A percentile compares a stretch with the other conserved stretches of the same genome.
Evolutionary conservation across 2,797 vertebrate species (phyloP).

Genomic region (Oryzias sinensis): DNA sequence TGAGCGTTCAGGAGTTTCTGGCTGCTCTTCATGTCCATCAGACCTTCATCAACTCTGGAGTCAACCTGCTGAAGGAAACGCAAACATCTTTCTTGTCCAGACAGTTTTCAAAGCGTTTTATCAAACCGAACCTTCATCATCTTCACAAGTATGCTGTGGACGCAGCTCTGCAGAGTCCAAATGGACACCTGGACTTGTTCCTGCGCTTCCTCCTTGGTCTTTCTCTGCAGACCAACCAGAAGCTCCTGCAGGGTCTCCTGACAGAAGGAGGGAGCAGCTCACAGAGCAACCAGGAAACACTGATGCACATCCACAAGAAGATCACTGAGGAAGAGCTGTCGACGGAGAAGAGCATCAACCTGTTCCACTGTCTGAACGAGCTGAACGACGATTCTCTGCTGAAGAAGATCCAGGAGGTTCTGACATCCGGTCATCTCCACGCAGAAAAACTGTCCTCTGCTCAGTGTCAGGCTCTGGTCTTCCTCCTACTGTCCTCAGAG

Average conservation of each 20-base stretch:
- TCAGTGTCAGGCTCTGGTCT: constrained; percentile 9
- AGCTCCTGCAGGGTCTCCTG: background rate
- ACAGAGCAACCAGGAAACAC: background rate
- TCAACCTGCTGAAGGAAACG: background rate
- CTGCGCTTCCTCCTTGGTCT: constrained; percentile 2
- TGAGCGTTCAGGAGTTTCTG: constrained; percentile 16
- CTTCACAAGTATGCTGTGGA: background rate
- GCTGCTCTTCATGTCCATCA: constrained; percentile 12
- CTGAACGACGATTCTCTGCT: background rate
- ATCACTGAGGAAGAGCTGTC: background rate
- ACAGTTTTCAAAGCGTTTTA: background rate
- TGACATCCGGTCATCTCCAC: background rate
- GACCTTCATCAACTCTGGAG: background rate
- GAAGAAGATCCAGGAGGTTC: background rate
- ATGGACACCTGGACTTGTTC: constrained; percentile 14
- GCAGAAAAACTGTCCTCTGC: constrained; percentile 1
- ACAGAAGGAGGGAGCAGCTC: background rate
- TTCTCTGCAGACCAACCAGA: constrained; percentile 9
- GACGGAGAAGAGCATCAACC: constrained; percentile 5
- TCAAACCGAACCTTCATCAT: background rate
- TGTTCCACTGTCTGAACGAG: background rate
- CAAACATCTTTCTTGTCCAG: background rate
- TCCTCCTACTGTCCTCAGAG: background rate
- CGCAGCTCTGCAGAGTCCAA: background rate
- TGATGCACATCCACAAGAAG: background rate